Evolutionary conservation across 2,797 vertebrate genomes (phyloP).

Genomic region (Silurus aristotelis): DNA sequence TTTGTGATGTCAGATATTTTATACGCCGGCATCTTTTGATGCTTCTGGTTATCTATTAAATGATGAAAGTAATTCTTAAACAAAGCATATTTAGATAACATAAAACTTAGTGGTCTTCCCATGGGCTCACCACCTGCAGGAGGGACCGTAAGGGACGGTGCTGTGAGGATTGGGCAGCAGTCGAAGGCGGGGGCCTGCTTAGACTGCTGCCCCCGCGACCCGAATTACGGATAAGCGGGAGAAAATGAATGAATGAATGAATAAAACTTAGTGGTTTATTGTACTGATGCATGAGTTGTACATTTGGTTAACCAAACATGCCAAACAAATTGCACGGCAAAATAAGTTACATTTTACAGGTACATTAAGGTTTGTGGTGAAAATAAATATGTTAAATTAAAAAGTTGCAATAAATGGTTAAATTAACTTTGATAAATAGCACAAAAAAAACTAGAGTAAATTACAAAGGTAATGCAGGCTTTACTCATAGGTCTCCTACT

Average conservation of each 20-base stretch:
- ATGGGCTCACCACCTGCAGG: too few species aligned
- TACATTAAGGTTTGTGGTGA: conserved; percentile 1
- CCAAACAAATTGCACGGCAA: conserved; percentile 7
- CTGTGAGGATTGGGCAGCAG: too few species aligned
- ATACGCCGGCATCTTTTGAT: not conserved
- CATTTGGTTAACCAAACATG: conserved; percentile 13
- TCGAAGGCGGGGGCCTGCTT: too few species aligned
- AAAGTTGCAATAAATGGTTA: conserved; percentile 6
- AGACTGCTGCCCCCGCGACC: too few species aligned
- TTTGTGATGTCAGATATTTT: not conserved
- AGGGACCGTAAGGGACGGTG: too few species aligned
- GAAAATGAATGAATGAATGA: too few species aligned
- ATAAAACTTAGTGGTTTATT: conserved; percentile 38
- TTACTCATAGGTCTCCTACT: not conserved
- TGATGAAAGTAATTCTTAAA: conserved; percentile 1
- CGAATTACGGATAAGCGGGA: too few species aligned
- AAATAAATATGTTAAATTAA: conserved; percentile 58
- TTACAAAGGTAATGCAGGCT: not conserved
- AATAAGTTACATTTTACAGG: conserved; percentile 47
- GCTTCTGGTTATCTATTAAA: conserved; percentile 5
- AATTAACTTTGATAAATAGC: conserved; percentile 53
- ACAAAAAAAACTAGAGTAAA: conserved; percentile 25
- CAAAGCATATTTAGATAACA: not conserved
- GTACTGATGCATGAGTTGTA: conserved; percentile 1
- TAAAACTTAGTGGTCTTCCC: conserved; percentile 28